Percentiles rank a stretch among this genome's conserved stretches.
Conservation (phyloP, 2,888 invertebrate genomes). For the Cephus nigrinus region DNA sequence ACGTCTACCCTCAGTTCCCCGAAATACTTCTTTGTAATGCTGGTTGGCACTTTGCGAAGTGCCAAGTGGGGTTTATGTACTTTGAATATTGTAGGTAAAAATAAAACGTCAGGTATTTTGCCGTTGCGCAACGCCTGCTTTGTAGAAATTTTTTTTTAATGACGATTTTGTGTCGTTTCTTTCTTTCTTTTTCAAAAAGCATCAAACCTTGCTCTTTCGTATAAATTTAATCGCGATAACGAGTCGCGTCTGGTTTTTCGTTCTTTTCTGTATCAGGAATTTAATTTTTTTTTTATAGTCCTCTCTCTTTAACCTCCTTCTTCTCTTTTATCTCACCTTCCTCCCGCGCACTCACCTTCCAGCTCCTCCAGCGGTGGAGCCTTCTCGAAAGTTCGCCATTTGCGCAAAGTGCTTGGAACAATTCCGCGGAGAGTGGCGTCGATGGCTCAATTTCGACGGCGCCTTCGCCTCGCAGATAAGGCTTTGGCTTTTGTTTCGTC, state of each 20-base stretch:
- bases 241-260: conserved; percentile 13
- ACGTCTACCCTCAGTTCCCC: background rate
- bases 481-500: background rate
- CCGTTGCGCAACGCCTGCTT: background rate
- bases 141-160: background rate
- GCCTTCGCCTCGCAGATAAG: background rate
- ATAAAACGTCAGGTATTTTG: background rate
- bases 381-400: conserved; percentile 29
- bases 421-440: background rate
- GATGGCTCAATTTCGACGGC: background rate
- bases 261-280: background rate
- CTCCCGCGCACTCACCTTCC: background rate
- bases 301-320: background rate
- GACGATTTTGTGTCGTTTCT: background rate
- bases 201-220: conserved; percentile 2
- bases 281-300: background rate
- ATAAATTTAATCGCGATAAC: conserved; percentile 27
- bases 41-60: background rate
- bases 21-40: background rate
- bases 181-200: background rate
- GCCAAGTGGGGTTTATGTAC: background rate
- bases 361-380: background rate
- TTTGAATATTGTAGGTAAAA: background rate
- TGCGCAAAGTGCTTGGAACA: conserved; percentile 24
- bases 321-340: background rate